These are phyloP conservation scores for Mycetomoellerius zeteki DNA, from an alignment of 1,140 invertebrate genomes.

Conservation along the genomic window DNA sequence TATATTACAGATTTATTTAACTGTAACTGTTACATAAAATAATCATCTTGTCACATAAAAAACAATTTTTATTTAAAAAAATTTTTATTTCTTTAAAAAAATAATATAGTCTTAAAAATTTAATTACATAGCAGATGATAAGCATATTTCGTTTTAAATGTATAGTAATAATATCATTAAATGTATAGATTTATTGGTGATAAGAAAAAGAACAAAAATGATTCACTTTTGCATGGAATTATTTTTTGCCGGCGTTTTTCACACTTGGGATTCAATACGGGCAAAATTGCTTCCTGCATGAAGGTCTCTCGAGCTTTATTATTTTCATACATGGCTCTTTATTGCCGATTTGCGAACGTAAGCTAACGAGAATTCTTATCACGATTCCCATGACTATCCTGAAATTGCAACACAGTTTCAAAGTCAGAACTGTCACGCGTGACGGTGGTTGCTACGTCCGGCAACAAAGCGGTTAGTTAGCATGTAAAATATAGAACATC, in stretches of 20 bases:
- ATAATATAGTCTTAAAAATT: not conserved
- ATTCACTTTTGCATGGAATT: slow-evolving; percentile 10
- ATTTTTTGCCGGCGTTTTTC: not conserved
- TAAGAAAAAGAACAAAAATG: not conserved
- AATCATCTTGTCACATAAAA: too few relatives aligned
- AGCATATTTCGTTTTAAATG: slow-evolving; percentile 4
- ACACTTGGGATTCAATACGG: not conserved
- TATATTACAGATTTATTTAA: not conserved
- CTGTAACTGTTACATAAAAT: not conserved
- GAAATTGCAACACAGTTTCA: slow-evolving; percentile 44
- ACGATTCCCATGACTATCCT: slow-evolving; percentile 19
- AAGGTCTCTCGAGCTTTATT: slow-evolving; percentile 31
- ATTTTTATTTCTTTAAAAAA: not conserved
- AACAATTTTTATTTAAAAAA: not conserved
- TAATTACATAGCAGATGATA: not conserved
- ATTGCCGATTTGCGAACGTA: slow-evolving; percentile 39
- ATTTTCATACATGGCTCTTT: slow-evolving; percentile 13
- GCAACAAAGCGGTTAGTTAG: slow-evolving; percentile 59
- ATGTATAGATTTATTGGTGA: not conserved
- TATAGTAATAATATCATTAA: too few relatives aligned
- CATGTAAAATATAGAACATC: slow-evolving; percentile 53
- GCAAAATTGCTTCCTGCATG: slow-evolving; percentile 28
- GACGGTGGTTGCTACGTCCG: not conserved
- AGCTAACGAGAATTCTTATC: slow-evolving; percentile 55
- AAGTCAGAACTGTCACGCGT: slow-evolving; percentile 41